Evolutionary conservation across 2,888 invertebrate genomes (phyloP).

Genomic region (Eristalinus sepulchralis): DNA sequence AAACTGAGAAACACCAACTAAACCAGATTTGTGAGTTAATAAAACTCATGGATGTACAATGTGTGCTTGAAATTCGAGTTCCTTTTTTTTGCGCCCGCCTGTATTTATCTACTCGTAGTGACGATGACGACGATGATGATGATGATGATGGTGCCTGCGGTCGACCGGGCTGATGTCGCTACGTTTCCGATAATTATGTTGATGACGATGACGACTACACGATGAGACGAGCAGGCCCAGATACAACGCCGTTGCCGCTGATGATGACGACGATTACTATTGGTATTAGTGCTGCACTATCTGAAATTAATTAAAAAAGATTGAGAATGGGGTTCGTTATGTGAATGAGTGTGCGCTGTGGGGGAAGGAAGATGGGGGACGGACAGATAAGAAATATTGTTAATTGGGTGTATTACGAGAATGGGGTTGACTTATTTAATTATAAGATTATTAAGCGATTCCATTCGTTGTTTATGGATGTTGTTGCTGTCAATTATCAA

Average conservation of each 20-base stretch:
- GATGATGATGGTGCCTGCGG: constrained; percentile 62
- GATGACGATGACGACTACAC: constrained; percentile 56
- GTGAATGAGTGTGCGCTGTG: background rate
- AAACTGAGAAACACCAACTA: constrained; percentile 55
- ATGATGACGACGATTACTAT: constrained; percentile 67
- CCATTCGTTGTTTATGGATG: constrained; percentile 13
- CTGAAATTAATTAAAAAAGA: constrained; percentile 68
- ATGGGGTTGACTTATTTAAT: constrained; percentile 53
- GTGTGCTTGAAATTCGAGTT: constrained; percentile 43
- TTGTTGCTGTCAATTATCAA: constrained; percentile 47
- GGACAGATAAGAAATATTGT: constrained; percentile 67
- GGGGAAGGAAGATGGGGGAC: constrained; percentile 11
- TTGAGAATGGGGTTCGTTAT: background rate
- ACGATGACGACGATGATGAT: constrained; percentile 65
- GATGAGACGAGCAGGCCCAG: constrained; percentile 21
- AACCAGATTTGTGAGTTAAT: constrained; percentile 72
- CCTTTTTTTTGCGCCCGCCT: constrained; percentile 15
- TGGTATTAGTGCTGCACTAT: constrained; percentile 68
- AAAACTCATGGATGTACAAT: constrained; percentile 65
- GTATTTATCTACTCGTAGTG: constrained; percentile 54
- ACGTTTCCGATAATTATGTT: constrained; percentile 67
- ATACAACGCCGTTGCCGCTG: constrained; percentile 37
- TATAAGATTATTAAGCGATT: constrained; percentile 63
- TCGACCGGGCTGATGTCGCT: constrained; percentile 55
- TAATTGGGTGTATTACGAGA: constrained; percentile 67